Evolutionary conservation across 2,888 invertebrate genomes (phyloP), one percentile per base, ranked within the genome.

Genomic region (Psococerastis gibbosa): DNA sequence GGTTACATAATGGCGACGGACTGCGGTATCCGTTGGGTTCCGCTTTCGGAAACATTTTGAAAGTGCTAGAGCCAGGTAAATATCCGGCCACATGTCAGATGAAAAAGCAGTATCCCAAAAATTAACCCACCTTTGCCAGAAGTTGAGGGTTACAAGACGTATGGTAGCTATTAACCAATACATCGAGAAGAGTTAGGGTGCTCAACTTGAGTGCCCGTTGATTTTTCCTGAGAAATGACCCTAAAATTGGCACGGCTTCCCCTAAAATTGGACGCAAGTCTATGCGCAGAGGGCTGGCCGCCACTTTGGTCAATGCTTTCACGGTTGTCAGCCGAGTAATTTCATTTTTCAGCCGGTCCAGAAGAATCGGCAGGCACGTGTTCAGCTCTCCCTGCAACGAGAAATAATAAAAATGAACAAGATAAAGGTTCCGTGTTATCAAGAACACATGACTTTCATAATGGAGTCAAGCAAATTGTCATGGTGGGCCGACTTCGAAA

Each of bases 311-410:
- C 9, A 97, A 66, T 6, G 97, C 91, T 60, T 94, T 95, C 0
- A 98, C 94, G 2, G 95, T 88, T 3, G 94, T 94, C 27, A 95
- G 68, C 18, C 97, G 73, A 1, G 98, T 98, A 43, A 97, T 97
- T 67, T 98, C 98, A 60, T 98, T 97, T 50, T 82, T 78, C 44
- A 98, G 66, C 52, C 97, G 75, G 58, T 97, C 97, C 60, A 95
- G 66, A 60, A 98, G 89, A 57, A 98, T 82, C 5, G 95, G 94
- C 49, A 98, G 68, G 60, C 94, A 95, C 3, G 75, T 72, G 1
- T 72, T 73, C 44, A 95, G 67, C 60, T 94, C 88, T 43, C 65
- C 59, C 62, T 71, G 58, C 16, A 64, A 60, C 45, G 47, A 35
- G 50, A 46, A 42, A 35, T 13, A 15, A 33, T 35, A n/a, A n/a